Base-by-base conservation (phyloP, 2,797 vertebrate genomes). In the Nannoperca australis region DNA sequence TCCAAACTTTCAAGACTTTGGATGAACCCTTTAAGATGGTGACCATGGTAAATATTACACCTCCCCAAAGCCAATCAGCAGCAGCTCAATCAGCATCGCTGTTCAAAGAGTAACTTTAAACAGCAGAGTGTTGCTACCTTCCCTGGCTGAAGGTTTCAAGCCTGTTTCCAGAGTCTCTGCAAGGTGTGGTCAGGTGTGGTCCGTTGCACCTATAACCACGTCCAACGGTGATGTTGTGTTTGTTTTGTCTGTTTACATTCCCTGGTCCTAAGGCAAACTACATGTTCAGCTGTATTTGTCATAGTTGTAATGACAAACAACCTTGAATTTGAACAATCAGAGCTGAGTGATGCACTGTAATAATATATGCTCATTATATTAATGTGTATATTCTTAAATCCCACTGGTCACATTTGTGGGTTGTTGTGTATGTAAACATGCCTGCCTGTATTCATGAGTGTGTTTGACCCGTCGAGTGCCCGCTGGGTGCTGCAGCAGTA, bases 401-500 rank as follows among this genome's bases (percentile, higher is more conserved):
- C 20, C 18, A 13, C 7, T 7, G 47, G 17, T 70, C 49, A 63
- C 10, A 51, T 7, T 11, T 34, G 44, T 54, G 51, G 68, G 73
- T 66, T 84, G 79, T 79, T 44, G 61, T 82, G 65, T 67, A n/a
- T 62, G 54, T 47, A 71, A 79, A 80, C 51, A 62, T 55, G 66
- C 24, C 1, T 18, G 69, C 11, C 58, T 66, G 67, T 49, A 62
- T 66, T 64, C 60, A 64, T 40, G 67, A 62, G 62, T 66, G 73
- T 47, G 79, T 87, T 73, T 78, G 84, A 82, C 84, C 81, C 17
- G 17, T 49, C 1, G 22, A 73, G 76, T 61, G 70, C 45, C 66
- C 22, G 11, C 59, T 76, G 79, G 80, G 72, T 63, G 80, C 81
- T 81, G 79, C 78, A 90, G 85, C 81, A 88, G 86, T 93, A 93